A percentile compares a stretch with the other conserved stretches of the same genome.
phyloP scores from a whole-genome alignment of 2,888 invertebrate species.

The Melinopterus prodromus region DNA sequence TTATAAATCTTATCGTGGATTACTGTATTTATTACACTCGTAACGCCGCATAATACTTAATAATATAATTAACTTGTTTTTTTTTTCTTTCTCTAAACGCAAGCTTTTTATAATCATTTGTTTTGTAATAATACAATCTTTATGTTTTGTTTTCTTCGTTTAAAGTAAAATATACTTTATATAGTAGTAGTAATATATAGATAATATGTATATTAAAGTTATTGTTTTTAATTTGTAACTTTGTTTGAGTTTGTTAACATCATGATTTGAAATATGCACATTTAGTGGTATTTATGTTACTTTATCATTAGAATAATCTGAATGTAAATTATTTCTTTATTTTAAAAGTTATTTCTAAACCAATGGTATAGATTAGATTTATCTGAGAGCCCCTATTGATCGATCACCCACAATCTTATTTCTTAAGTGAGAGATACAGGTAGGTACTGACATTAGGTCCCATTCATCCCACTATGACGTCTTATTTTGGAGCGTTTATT shows the following conservation, averaged over 20 bases:
- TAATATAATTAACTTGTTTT: background rate
- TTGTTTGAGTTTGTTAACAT: too few relatives aligned
- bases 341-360: background rate
- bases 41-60: background rate
- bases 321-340: too few relatives aligned
- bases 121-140: background rate
- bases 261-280: too few relatives aligned
- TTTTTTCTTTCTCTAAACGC: background rate
- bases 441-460: constrained; percentile 1
- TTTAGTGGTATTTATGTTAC: too few relatives aligned
- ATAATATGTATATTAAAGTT: too few relatives aligned
- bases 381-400: background rate
- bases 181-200: too few relatives aligned
- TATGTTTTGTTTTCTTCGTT: too few relatives aligned
- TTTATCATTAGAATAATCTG: too few relatives aligned
- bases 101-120: background rate
- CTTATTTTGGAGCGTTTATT: background rate
- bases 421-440: background rate
- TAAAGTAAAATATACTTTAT: too few relatives aligned
- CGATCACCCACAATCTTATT: background rate
- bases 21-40: background rate
- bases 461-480: background rate
- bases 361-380: background rate
- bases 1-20: constrained; percentile 4
- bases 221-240: too few relatives aligned